Percentiles rank a stretch among this genome's conserved stretches.
phyloP scores from a whole-genome alignment of 1,140 invertebrate genomes.

The Diorhabda elongata region DNA sequence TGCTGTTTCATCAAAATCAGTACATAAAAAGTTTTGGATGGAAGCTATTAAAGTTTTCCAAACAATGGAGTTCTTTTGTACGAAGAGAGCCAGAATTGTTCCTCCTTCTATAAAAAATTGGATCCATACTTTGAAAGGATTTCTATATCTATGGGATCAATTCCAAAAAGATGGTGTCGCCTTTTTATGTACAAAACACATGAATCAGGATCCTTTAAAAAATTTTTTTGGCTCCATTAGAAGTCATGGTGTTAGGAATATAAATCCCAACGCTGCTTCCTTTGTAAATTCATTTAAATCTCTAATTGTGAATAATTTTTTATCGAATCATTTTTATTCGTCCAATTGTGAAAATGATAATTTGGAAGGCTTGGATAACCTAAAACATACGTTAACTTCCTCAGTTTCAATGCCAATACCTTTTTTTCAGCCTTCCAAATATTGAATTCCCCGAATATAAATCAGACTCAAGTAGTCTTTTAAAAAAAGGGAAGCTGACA shows the following conservation, averaged over 20 bases:
- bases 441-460: background rate
- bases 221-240: slow-evolving; percentile 39
- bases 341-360: slow-evolving; percentile 20
- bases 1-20: slow-evolving; percentile 6
- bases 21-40: slow-evolving; percentile 3
- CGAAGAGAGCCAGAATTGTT: slow-evolving; percentile 5
- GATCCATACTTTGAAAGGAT: slow-evolving; percentile 15
- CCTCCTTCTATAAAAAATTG: slow-evolving; percentile 12
- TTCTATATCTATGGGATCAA: slow-evolving; percentile 6
- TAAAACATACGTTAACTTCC: slow-evolving; percentile 11
- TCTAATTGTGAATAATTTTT: slow-evolving; percentile 21
- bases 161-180: slow-evolving; percentile 1
- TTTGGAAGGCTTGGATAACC: slow-evolving; percentile 13
- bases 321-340: slow-evolving; percentile 13
- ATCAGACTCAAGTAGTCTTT: background rate
- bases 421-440: background rate
- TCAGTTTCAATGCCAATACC: background rate
- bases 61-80: background rate
- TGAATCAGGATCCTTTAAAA: slow-evolving; percentile 41
- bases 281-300: slow-evolving; percentile 19
- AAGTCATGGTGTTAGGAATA: slow-evolving; percentile 10
- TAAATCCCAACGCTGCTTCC: slow-evolving; percentile 4
- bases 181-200: slow-evolving; percentile 1
- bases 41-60: background rate
- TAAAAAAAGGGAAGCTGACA: background rate